Evolutionary conservation across 2,113 vertebrate genomes (phyloP).

Genomic region (Philantomba maxwellii): DNA sequence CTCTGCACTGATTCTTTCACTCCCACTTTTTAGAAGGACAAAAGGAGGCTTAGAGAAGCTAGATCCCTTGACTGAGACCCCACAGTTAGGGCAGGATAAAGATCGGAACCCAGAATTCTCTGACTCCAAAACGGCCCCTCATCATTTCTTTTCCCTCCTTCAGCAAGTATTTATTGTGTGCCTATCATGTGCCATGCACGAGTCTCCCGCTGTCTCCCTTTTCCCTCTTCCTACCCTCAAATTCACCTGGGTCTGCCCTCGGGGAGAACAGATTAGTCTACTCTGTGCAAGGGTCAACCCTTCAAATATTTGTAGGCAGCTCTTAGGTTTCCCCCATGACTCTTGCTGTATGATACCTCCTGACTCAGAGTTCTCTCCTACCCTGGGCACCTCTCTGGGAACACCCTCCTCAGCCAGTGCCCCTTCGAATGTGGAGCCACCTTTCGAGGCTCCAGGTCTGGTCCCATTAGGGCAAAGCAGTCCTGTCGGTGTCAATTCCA

Average conservation of each 20-base stretch:
- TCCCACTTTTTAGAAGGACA: not conserved
- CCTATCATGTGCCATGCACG: accelerated
- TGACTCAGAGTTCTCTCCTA: not conserved
- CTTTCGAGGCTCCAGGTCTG: not conserved
- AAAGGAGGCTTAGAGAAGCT: not conserved
- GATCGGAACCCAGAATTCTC: not conserved
- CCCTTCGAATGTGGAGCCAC: not conserved
- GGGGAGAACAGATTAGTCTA: too few relatives aligned
- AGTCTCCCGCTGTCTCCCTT: not conserved
- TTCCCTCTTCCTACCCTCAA: not conserved
- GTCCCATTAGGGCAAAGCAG: not conserved
- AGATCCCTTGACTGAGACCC: not conserved
- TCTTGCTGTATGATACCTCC: accelerated
- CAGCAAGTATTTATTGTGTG: not conserved
- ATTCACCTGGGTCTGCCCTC: not conserved
- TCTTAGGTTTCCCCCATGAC: not conserved
- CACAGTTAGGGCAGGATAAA: not conserved
- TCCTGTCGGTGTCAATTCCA: too few relatives aligned
- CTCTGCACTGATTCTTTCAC: not conserved
- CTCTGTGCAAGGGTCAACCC: not conserved
- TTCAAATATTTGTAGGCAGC: not conserved
- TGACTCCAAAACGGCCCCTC: not conserved
- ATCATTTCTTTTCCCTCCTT: not conserved
- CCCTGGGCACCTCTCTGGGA: too few relatives aligned
- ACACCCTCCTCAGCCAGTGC: too few relatives aligned